Conservation (phyloP, 2,888 invertebrate genomes). For the Andrena hattorfiana region DNA sequence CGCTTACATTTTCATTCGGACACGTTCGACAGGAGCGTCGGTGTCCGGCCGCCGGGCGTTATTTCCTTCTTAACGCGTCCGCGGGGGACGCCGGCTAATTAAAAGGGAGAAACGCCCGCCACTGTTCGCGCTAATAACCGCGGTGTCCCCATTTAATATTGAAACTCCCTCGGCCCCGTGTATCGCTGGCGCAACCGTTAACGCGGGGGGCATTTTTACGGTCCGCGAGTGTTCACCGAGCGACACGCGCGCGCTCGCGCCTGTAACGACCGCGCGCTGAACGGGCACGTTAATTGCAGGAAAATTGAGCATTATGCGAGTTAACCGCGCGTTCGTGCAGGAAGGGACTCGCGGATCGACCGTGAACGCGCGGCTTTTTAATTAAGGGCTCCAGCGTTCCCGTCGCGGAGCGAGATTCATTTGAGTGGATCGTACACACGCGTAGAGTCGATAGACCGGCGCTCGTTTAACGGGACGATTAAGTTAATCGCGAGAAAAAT, state of each 20-base stretch:
- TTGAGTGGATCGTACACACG: constrained; percentile 8
- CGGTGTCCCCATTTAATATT: constrained; percentile 54
- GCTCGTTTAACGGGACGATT: constrained; percentile 27
- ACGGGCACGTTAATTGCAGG: constrained; percentile 32
- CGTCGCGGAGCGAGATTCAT: constrained; percentile 10
- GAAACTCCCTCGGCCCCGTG: constrained; percentile 2
- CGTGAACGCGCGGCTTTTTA: constrained; percentile 29
- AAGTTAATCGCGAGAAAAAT: constrained; percentile 34
- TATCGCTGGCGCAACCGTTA: not conserved
- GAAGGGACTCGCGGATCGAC: constrained; percentile 34
- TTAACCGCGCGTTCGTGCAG: constrained; percentile 17
- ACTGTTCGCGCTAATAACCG: constrained; percentile 59
- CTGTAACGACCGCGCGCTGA: not conserved
- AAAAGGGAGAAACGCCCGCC: constrained; percentile 59
- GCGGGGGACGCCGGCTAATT: constrained; percentile 56
- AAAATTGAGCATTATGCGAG: constrained; percentile 29
- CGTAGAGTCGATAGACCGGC: not conserved
- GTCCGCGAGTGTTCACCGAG: not conserved
- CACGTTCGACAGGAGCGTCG: constrained; percentile 57
- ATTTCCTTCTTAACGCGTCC: constrained; percentile 62
- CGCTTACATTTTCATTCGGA: constrained; percentile 56
- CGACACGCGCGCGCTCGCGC: constrained; percentile 2
- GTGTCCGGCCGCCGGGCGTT: constrained; percentile 42
- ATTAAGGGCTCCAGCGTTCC: constrained; percentile 28
- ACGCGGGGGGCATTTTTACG: not conserved